Evolutionary conservation across 2,888 invertebrate species (phyloP).

Genomic region (Endotricha flammealis): DNA sequence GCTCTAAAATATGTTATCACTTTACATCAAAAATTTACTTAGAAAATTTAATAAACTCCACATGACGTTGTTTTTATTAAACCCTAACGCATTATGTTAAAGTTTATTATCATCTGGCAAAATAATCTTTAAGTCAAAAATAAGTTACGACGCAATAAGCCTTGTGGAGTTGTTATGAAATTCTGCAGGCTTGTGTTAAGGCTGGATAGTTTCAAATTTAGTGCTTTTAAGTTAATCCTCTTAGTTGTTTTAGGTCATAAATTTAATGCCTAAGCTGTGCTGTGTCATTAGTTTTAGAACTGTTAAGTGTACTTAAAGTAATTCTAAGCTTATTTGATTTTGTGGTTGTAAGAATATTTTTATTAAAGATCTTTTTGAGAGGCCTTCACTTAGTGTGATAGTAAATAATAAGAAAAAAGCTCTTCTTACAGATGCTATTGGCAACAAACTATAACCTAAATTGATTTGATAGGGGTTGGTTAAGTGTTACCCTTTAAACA

Average conservation of each 20-base stretch:
- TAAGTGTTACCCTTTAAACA: too few relatives aligned
- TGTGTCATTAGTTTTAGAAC: too few relatives aligned
- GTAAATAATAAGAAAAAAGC: too few relatives aligned
- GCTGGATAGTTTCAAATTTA: conserved; percentile 15
- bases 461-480: too few relatives aligned
- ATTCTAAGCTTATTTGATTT: too few relatives aligned
- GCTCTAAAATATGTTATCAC: conserved; percentile 8
- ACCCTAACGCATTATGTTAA: conserved; percentile 1
- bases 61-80: not conserved
- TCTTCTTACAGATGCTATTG: too few relatives aligned
- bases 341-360: too few relatives aligned
- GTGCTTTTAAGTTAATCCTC: conserved; percentile 6
- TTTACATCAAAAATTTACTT: conserved; percentile 17
- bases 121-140: conserved; percentile 19
- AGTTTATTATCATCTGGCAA: conserved; percentile 6
- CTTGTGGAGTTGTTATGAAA: conserved; percentile 17
- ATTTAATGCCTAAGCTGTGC: not conserved
- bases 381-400: too few relatives aligned
- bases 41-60: conserved; percentile 21
- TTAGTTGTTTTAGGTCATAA: not conserved
- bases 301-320: too few relatives aligned
- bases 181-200: conserved; percentile 18
- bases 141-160: conserved; percentile 22
- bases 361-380: too few relatives aligned
- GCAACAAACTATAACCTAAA: too few relatives aligned